phyloP scores from a whole-genome alignment of 2,797 vertebrate genomes.

The Thripadectes ignobilis region DNA sequence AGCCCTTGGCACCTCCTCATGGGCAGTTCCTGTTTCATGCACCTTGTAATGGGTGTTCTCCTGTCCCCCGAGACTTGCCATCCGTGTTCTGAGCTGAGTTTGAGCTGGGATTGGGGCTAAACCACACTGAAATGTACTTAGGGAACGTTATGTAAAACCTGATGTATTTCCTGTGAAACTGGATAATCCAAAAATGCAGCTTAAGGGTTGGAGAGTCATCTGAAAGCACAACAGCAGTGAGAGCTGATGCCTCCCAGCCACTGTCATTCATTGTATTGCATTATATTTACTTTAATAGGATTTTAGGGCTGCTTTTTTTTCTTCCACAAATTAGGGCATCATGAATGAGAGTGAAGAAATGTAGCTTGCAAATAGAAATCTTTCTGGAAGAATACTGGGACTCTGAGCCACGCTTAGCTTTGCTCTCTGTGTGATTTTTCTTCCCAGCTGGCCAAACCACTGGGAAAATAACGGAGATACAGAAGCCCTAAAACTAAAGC shows the following conservation, averaged over 20 bases:
- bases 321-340: not conserved
- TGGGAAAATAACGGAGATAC: not conserved
- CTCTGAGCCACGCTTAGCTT: accelerated
- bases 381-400: too few relatives aligned
- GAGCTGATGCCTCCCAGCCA: not conserved
- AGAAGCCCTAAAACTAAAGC: accelerated
- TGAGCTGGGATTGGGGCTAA: not conserved
- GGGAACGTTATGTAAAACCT: not conserved
- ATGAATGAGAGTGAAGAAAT: not conserved
- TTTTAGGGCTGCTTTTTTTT: not conserved
- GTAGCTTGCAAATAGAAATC: not conserved
- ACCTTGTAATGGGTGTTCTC: accelerated
- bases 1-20: not conserved
- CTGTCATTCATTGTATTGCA: not conserved
- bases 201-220: not conserved
- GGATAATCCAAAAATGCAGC: not conserved
- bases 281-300: not conserved
- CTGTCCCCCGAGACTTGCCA: not conserved
- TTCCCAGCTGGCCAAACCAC: not conserved
- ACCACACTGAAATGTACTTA: not conserved
- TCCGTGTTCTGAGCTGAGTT: not conserved
- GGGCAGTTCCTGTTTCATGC: not conserved
- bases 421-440: accelerated
- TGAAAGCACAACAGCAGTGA: not conserved
- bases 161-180: not conserved